These are phyloP conservation scores for Phymanthus crucifer DNA, from an alignment of 92 coral and sea anemone species.

Conservation along the genomic window DNA sequence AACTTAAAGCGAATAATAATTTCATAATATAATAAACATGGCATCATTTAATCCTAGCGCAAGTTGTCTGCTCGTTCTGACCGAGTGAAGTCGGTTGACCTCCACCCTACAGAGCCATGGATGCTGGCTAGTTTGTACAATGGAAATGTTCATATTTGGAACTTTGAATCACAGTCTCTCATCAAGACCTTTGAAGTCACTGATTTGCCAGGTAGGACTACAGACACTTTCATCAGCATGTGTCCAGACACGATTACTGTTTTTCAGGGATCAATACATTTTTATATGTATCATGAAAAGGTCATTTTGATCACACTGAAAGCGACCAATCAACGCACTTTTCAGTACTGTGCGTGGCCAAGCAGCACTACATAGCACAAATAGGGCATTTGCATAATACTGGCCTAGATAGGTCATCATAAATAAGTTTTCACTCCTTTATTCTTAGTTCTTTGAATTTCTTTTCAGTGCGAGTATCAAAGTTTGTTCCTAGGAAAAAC, in stretches of 20 bases:
- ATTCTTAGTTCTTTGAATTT: background rate
- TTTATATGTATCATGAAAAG: too few relatives aligned
- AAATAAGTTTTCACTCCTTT: background rate
- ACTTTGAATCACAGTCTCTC: constrained; percentile 91
- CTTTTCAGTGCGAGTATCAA: constrained; percentile 83
- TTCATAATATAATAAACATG: too few relatives aligned
- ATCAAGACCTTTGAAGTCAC: constrained; percentile 99
- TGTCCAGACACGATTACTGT: too few relatives aligned
- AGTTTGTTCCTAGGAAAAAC: constrained; percentile 95
- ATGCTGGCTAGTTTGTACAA: constrained; percentile 96
- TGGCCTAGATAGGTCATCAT: too few relatives aligned
- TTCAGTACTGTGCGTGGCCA: too few relatives aligned
- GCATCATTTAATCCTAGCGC: constrained; percentile 62
- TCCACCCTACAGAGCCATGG: constrained; percentile 98
- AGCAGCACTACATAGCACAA: too few relatives aligned
- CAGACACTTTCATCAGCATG: too few relatives aligned
- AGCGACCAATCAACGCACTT: too few relatives aligned
- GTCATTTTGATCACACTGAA: too few relatives aligned
- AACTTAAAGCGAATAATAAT: too few relatives aligned
- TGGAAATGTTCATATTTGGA: constrained; percentile 99
- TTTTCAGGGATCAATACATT: too few relatives aligned
- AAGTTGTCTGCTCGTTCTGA: constrained; percentile 98
- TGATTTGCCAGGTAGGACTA: constrained; percentile 89
- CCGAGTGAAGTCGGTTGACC: constrained; percentile 96
- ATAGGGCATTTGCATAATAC: too few relatives aligned